phyloP scores from a whole-genome alignment of 1,140 invertebrate genomes.

The Octopus sinensis region DNA sequence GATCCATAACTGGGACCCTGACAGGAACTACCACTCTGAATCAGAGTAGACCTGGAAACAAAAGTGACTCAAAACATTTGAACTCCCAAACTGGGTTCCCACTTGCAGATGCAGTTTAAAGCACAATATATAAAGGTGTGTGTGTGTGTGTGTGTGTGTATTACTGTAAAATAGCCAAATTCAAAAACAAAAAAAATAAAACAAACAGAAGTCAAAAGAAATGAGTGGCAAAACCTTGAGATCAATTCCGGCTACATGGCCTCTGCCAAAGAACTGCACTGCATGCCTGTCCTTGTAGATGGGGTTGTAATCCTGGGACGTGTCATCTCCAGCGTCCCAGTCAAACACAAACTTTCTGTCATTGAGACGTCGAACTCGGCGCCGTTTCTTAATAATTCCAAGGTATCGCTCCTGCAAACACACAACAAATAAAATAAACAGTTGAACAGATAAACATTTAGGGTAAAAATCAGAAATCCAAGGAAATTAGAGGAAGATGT shows the following conservation, averaged over 20 bases:
- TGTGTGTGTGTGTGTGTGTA: not conserved
- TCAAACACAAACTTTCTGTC: constrained; percentile 99
- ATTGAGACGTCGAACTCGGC: constrained; percentile 82
- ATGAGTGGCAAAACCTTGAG: constrained; percentile 52
- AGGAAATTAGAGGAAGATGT: no score
- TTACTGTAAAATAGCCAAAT: not conserved
- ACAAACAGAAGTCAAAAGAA: not conserved
- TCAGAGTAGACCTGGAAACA: no score
- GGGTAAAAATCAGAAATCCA: no score
- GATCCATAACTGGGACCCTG: no score
- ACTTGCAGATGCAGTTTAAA: no score
- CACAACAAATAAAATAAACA: constrained; percentile 12
- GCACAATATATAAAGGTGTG: no score
- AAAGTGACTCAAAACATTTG: no score
- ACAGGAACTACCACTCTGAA: no score
- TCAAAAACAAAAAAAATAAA: constrained; percentile 12
- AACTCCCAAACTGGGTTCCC: no score
- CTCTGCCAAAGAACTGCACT: constrained; percentile 94
- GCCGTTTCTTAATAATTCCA: constrained; percentile 88
- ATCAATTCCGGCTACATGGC: constrained; percentile 96
- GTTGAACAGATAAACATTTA: not conserved
- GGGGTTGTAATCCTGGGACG: constrained; percentile 94
- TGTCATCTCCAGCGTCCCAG: constrained; percentile 99
- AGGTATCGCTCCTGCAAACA: constrained; percentile 77
- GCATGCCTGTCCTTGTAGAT: constrained; percentile 95